phyloP scores from a whole-genome alignment of 2,888 invertebrate genomes.

The Rhaphigaster nebulosa region DNA sequence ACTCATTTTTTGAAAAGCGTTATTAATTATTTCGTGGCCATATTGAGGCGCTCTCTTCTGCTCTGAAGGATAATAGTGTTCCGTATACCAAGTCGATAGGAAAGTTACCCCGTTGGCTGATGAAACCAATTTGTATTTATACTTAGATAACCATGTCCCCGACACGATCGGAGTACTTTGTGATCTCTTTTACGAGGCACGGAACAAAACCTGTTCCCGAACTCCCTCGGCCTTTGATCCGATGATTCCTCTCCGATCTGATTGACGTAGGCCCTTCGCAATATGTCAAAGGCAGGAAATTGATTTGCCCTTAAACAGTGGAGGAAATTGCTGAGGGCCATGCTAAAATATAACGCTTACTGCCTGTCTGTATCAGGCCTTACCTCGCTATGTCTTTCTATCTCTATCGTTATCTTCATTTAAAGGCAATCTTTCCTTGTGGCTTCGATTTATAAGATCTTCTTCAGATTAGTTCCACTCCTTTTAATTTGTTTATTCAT shows the following conservation, averaged over 20 bases:
- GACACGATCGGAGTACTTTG: neutral
- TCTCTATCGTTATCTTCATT: neutral
- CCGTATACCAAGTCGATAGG: neutral
- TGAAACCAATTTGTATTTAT: neutral
- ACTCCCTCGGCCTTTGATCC: conserved; percentile 1
- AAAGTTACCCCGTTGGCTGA: neutral
- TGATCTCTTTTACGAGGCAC: neutral
- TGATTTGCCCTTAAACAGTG: conserved; percentile 7
- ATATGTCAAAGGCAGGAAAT: conserved; percentile 48
- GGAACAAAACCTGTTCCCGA: neutral
- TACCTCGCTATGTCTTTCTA: neutral
- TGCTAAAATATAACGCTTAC: conserved; percentile 36
- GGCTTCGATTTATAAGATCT: neutral
- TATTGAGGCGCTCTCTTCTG: neutral
- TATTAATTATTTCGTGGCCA: too few species aligned
- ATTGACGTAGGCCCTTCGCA: conserved; percentile 30
- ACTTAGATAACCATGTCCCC: neutral
- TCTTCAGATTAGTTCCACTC: neutral
- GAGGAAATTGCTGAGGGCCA: conserved; percentile 38
- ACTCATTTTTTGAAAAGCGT: too few species aligned
- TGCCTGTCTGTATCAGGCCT: conserved; percentile 41
- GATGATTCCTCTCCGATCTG: neutral
- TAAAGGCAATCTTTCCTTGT: neutral
- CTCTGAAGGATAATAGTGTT: neutral
- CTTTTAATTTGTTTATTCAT: neutral